Percentiles rank a stretch among this genome's conserved stretches.
These are phyloP conservation scores for Hiodon tergisus DNA, from an alignment of 2,113 vertebrate genomes.

Conservation along the genomic window DNA sequence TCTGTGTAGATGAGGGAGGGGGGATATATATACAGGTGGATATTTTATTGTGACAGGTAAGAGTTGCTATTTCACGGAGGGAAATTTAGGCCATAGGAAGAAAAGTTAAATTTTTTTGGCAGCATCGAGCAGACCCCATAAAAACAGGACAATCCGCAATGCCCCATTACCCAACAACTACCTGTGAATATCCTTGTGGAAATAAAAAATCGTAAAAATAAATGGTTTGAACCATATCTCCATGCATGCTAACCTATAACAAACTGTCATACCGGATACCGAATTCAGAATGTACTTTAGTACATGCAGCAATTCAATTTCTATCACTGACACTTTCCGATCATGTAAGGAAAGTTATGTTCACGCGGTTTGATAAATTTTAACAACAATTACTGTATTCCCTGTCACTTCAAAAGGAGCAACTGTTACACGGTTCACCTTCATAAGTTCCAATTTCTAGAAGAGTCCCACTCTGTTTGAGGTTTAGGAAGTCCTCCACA, in stretches of 20 bases:
- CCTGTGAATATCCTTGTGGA: too few species aligned
- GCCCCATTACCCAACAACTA: too few species aligned
- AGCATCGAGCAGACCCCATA: too few species aligned
- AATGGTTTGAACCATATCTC: too few species aligned
- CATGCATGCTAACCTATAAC: background rate
- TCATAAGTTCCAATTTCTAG: conserved; percentile 95
- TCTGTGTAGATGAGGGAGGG: conserved; percentile 49
- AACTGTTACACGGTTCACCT: conserved; percentile 55
- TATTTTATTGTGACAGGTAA: conserved; percentile 26
- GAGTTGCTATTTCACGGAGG: background rate
- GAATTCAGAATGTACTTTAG: too few species aligned
- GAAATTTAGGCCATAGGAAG: background rate
- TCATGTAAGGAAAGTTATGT: background rate
- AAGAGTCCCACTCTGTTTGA: conserved; percentile 85
- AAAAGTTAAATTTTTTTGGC: too few species aligned
- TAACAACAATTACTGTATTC: background rate
- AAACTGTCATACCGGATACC: too few species aligned
- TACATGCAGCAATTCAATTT: too few species aligned
- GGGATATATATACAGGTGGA: conserved; percentile 31
- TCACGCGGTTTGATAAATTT: background rate
- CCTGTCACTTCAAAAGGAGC: too few species aligned
- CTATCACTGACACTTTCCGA: too few species aligned
- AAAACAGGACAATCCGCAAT: too few species aligned
- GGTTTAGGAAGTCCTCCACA: conserved; percentile 84
- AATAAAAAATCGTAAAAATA: too few species aligned